Base-by-base conservation (phyloP, 2,797 vertebrate genomes). In the Staurois parvus region DNA sequence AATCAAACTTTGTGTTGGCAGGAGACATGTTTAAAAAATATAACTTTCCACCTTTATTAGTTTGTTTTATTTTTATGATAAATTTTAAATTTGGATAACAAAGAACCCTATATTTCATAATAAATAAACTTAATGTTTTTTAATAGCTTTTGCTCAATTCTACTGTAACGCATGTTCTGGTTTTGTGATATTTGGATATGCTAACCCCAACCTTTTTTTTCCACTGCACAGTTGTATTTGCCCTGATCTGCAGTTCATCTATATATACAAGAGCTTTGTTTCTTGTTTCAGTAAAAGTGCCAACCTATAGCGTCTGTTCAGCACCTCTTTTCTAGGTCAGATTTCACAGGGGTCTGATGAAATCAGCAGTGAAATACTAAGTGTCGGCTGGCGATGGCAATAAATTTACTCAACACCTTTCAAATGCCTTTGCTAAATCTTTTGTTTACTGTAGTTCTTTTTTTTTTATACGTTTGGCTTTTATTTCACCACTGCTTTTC, bases 341-440 rank as follows among this genome's bases (percentile, higher is more conserved):
- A 66, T 83, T 83, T 83, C 59, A 74, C 72, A 74, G 64, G 29
- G 73, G 81, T 59, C 79, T 81, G 69, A 81, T 59, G 42, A 30
- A 62, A 81, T 66, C 62, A 48, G 52, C 21, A 4, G 48, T 29
- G 24, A 72, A 81, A 72, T 52, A 42, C 72, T 81, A 42, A 62
- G 72, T 32, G 40, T 29, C 69, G 19, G 69, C 79, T 73, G 52
- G 30, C 48, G 42, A 42, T 29, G 11, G 79, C 59, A 62, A 81
- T 64, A 72, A 3, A 73, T 81, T 81, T 74, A 79, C 75, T 62
- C 37, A 72, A 85, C 67, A 72, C 77, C 83, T 79, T 79, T 85
- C 69, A 85, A 78, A 79, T n/a, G 76, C 37, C 69, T 85, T 85
- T 85, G 32, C 76, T 37, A n/a, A 24, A 9, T 73, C 59, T 84